Conservation (phyloP, 2,888 invertebrate species). For the Belgica antarctica region DNA sequence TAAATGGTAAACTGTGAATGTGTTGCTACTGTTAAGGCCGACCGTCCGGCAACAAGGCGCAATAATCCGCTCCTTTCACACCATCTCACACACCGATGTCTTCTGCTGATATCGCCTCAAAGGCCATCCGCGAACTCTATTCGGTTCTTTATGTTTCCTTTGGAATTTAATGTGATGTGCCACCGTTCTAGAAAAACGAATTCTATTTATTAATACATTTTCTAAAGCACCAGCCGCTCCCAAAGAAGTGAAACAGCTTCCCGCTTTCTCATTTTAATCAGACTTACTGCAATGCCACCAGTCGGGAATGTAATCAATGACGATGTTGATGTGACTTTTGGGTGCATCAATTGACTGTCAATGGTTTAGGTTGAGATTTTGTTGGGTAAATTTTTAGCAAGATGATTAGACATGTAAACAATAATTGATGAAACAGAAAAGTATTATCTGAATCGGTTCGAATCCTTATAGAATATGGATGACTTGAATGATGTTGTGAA, state of each 20-base stretch:
- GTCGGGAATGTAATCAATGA: not conserved
- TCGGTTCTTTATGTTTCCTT: not conserved
- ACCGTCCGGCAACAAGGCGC: not conserved
- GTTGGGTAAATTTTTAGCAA: no score
- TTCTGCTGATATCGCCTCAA: no score
- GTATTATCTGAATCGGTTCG: no score
- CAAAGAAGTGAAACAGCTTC: conserved; percentile 28
- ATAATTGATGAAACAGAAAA: no score
- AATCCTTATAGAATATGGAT: no score
- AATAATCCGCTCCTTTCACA: not conserved
- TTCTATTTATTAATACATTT: not conserved
- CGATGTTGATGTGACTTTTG: no score
- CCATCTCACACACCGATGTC: not conserved
- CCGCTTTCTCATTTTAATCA: conserved; percentile 32
- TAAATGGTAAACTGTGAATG: conserved; percentile 13
- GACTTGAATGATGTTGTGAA: no score
- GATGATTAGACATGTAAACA: not conserved
- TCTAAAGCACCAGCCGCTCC: not conserved
- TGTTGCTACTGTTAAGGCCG: not conserved
- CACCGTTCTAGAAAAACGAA: conserved; percentile 7
- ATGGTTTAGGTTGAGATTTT: no score
- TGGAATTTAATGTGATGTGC: conserved; percentile 1
- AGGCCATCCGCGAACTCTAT: no score
- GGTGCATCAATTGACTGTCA: no score
- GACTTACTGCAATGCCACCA: conserved; percentile 22